Percentiles rank a stretch among this genome's conserved stretches.
Conservation (phyloP, 1,140 invertebrate genomes). For the Nilaparvata lugens region DNA sequence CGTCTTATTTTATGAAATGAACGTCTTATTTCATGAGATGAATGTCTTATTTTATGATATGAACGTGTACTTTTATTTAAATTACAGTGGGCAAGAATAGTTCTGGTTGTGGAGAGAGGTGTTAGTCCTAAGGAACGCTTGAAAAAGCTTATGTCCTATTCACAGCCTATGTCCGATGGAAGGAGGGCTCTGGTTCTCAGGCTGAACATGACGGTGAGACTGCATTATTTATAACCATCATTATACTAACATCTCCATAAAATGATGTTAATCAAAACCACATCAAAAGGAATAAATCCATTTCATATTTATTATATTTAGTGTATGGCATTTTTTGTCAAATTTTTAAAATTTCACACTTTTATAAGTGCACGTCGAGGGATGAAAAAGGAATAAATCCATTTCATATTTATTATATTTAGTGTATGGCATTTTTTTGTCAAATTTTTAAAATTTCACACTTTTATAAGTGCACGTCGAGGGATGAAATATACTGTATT, state of each 20-base stretch:
- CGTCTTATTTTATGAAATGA: too few species aligned
- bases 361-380: too few species aligned
- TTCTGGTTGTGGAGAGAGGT: conserved; percentile 91
- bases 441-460: too few species aligned
- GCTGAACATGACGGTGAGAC: conserved; percentile 66
- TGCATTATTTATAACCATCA: neutral
- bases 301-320: neutral
- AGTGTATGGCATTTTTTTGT: neutral
- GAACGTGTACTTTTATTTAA: too few species aligned
- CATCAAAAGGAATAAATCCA: neutral
- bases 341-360: too few species aligned
- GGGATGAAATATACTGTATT: too few species aligned
- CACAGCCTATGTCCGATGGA: conserved; percentile 91
- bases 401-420: neutral
- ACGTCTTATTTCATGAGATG: too few species aligned
- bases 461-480: too few species aligned
- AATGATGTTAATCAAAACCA: too few species aligned
- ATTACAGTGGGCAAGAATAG: conserved; percentile 89
- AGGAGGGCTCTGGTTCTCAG: conserved; percentile 76
- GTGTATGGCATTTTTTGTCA: too few species aligned
- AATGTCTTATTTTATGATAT: too few species aligned
- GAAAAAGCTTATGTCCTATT: conserved; percentile 79
- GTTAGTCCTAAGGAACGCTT: conserved; percentile 78
- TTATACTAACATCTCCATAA: too few species aligned
- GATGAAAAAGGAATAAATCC: neutral